Percentiles rank a stretch among this genome's conserved stretches.
phyloP scores from a whole-genome alignment of 2,797 vertebrate species.

The Denticeps clupeoides region DNA sequence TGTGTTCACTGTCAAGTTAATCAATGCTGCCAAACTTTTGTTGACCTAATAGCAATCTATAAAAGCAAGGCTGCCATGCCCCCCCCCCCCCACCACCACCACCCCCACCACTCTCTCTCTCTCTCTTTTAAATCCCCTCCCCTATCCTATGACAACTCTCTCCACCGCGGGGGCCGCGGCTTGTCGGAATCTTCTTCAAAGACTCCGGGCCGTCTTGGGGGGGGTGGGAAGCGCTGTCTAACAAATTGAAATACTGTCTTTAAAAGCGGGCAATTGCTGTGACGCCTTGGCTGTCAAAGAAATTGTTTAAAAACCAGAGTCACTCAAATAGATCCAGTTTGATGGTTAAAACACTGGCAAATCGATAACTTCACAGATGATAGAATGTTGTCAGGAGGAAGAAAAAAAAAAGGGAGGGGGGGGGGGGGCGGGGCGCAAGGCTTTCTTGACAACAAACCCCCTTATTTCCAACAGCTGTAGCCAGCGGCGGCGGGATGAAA shows the following conservation, averaged over 20 bases:
- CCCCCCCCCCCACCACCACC: conserved; percentile 48
- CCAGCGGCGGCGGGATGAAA: conserved; percentile 32
- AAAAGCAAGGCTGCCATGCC: conserved; percentile 46
- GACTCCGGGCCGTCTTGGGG: neutral
- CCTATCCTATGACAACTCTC: conserved; percentile 64
- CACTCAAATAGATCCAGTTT: conserved; percentile 55
- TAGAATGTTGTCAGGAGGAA: conserved; percentile 45
- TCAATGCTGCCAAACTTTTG: conserved; percentile 95
- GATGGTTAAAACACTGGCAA: conserved; percentile 72
- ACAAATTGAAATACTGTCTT: conserved; percentile 56
- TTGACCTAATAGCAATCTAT: conserved; percentile 92
- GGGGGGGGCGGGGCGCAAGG: too few relatives aligned
- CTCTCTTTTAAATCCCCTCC: conserved; percentile 31
- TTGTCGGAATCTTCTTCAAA: conserved; percentile 43
- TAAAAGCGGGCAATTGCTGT: conserved; percentile 43
- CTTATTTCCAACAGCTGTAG: conserved; percentile 59
- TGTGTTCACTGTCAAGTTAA: conserved; percentile 90
- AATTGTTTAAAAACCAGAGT: conserved; percentile 65
- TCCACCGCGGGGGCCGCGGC: conserved; percentile 50
- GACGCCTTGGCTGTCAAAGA: conserved; percentile 46
- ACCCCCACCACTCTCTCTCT: conserved; percentile 52
- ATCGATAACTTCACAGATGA: conserved; percentile 70
- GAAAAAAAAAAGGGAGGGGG: too few relatives aligned
- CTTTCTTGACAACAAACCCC: conserved; percentile 56
- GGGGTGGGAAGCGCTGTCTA: conserved; percentile 29